Conservation (phyloP, 1,140 invertebrate genomes). For the Bicyclus anynana region DNA sequence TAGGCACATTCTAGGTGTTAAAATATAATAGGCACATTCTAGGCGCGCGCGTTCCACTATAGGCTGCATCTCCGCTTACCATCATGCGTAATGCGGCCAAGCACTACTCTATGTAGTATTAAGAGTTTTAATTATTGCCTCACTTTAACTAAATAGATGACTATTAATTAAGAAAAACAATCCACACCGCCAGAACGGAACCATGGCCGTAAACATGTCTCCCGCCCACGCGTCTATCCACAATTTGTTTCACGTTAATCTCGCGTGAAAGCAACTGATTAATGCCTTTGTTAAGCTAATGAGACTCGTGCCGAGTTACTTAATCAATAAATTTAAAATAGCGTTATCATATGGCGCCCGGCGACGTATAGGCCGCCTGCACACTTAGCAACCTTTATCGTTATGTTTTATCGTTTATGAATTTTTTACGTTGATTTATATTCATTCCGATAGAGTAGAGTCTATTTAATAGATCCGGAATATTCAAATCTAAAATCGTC, state of each 20-base stretch:
- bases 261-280: constrained; percentile 60
- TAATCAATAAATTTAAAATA: constrained; percentile 49
- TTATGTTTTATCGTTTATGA: neutral
- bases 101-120: too few species aligned
- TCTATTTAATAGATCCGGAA: neutral
- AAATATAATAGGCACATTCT: too few species aligned
- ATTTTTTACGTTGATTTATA: neutral
- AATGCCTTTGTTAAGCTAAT: constrained; percentile 66
- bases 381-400: neutral
- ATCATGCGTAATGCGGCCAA: too few species aligned
- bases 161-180: constrained; percentile 48
- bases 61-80: too few species aligned
- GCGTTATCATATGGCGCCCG: constrained; percentile 15
- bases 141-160: too few species aligned
- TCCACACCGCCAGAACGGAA: constrained; percentile 29
- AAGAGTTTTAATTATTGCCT: too few species aligned
- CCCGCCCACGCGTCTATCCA: constrained; percentile 46
- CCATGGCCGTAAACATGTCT: constrained; percentile 46
- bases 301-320: constrained; percentile 50
- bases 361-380: constrained; percentile 4
- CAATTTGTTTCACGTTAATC: constrained; percentile 71
- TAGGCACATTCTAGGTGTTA: too few species aligned
- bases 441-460: neutral
- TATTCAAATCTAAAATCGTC: neutral
- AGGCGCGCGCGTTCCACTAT: too few species aligned